A percentile compares a stretch with the other conserved stretches of the same genome.
Evolutionary conservation across 2,113 vertebrate species (phyloP).

Genomic region (Carettochelys insculpta): DNA sequence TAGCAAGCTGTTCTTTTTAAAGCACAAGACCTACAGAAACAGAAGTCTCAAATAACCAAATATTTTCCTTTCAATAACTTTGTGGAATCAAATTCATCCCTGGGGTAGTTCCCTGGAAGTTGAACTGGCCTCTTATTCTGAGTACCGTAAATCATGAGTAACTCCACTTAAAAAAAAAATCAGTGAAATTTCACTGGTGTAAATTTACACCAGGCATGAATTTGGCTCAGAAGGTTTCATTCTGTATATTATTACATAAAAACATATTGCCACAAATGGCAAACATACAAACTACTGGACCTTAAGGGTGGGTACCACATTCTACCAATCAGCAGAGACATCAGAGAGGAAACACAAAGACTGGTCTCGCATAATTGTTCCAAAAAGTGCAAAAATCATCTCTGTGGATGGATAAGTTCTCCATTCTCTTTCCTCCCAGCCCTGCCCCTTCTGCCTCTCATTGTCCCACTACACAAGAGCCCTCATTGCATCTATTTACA

Average conservation of each 20-base stretch:
- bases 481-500: not conserved
- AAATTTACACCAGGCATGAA: conserved; percentile 25
- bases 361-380: not conserved
- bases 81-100: conserved; percentile 17
- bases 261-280: not conserved
- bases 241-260: not conserved
- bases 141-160: no score
- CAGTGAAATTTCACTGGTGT: no score
- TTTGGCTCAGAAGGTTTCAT: conserved; percentile 18
- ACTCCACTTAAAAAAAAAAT: no score
- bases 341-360: conserved; percentile 20
- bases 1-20: conserved; percentile 2
- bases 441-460: not conserved
- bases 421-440: not conserved
- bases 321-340: not conserved
- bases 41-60: conserved; percentile 35
- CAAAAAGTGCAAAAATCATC: not conserved
- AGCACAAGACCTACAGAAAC: no score
- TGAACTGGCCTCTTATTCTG: not conserved
- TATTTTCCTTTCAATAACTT: conserved; percentile 56
- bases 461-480: not conserved
- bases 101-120: conserved; percentile 34
- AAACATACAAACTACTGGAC: not conserved
- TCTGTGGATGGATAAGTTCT: not conserved
- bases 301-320: not conserved